These are phyloP conservation scores for Arion vulgaris DNA, from an alignment of 1,140 invertebrate genomes.

Conservation along the genomic window DNA sequence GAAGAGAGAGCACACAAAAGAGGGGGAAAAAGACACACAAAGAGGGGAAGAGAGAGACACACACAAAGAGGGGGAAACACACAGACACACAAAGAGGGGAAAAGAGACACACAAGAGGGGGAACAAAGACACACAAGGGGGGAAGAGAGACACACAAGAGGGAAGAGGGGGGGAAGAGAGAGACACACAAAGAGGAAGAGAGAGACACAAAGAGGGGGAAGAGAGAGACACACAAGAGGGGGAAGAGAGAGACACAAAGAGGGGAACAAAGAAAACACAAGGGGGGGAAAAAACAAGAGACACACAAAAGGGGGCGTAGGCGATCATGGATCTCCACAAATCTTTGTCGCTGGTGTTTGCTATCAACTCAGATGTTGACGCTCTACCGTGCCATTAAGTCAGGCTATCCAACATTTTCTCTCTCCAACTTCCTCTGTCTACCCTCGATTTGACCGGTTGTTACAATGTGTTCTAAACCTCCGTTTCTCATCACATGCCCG, in stretches of 20 bases:
- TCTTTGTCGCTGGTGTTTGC: no score
- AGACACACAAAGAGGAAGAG: conserved; percentile 18
- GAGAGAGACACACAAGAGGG: conserved; percentile 8
- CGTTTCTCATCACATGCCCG: no score
- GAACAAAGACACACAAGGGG: background rate
- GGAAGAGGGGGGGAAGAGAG: conserved; percentile 4
- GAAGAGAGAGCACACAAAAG: background rate
- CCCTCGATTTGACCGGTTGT: no score
- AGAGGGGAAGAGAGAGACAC: background rate
- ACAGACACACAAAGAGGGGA: background rate
- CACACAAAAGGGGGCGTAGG: no score
- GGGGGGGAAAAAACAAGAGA: no score
- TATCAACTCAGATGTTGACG: no score
- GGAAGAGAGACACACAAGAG: background rate
- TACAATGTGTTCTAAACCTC: no score
- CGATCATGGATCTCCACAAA: no score
- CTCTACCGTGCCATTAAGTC: no score
- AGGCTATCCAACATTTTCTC: no score
- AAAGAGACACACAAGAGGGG: background rate
- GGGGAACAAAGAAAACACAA: no score
- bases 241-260: conserved; percentile 30
- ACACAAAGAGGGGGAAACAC: background rate
- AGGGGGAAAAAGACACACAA: background rate
- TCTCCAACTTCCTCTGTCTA: no score
- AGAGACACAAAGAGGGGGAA: conserved; percentile 20